phyloP scores from a whole-genome alignment of 2,888 invertebrate genomes.

The Monopis laevigella region DNA sequence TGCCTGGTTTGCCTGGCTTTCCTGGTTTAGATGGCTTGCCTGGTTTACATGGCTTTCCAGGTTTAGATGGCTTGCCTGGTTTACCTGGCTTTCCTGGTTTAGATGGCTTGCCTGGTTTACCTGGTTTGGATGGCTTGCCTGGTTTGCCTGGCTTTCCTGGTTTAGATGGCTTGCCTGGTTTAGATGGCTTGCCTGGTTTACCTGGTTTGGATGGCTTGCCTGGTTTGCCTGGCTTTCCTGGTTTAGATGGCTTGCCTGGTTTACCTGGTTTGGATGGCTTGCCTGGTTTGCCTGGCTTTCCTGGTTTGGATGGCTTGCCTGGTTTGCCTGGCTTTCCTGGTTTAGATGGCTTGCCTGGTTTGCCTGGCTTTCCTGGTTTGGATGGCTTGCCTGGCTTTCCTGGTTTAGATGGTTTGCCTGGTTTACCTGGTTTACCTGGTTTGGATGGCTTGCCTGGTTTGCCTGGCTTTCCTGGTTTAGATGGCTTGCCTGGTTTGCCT shows the following conservation, averaged over 20 bases:
- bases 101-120: slow-evolving; percentile 1
- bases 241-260: slow-evolving; percentile 7
- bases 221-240: slow-evolving; percentile 8
- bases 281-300: slow-evolving; percentile 10
- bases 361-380: not conserved
- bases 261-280: slow-evolving; percentile 10
- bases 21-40: slow-evolving; percentile 15
- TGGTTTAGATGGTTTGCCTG: not conserved
- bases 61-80: slow-evolving; percentile 16
- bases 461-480: not conserved
- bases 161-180: slow-evolving; percentile 6
- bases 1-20: slow-evolving; percentile 9
- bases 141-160: slow-evolving; percentile 20
- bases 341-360: slow-evolving; percentile 13
- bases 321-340: slow-evolving; percentile 7
- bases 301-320: not conserved
- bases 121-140: slow-evolving; percentile 15
- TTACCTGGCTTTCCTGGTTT: slow-evolving; percentile 10
- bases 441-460: not conserved
- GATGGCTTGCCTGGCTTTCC: not conserved
- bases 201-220: not conserved
- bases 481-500: not conserved
- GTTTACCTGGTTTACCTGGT: not conserved
- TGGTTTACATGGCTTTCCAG: slow-evolving; percentile 19
- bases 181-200: slow-evolving; percentile 4